Evolutionary conservation across 2,888 invertebrate species (phyloP), one percentile per base, ranked within the genome.

Genomic region (Ganaspis brasiliensis): DNA sequence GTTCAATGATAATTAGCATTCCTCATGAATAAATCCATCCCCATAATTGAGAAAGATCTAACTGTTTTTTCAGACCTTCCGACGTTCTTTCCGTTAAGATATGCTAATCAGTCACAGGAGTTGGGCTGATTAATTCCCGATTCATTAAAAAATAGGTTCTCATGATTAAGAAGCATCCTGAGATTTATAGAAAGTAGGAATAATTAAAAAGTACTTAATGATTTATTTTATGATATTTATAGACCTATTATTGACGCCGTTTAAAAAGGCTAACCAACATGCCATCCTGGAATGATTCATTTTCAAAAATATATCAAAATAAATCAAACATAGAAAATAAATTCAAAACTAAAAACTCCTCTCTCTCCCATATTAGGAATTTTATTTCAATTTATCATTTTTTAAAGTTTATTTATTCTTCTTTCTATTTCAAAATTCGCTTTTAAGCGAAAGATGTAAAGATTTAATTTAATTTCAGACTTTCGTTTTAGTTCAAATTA

Each of bases 1-100:
- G 19, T 52, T 52, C 52, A 52, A 52, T 52, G 52, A 52, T 52
- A 52, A 52, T 52, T 52, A 52, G 52, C 52, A 52, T 52, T 52
- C 19, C 52, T 52, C 52, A 52, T 52, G 52, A 52, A 52, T 52
- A 52, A 19, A 52, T 52, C 8, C 19, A 52, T n/a, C n/a, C 19
- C 49, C n/a, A 49, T 52, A 52, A 52, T 52, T 52, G 52, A 19
- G 52, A 52, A 52, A 52, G 52, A 52, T 52, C 52, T 52, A 52
- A 52, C 52, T 52, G 52, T 52, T 52, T 19, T 19, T 52, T 52
- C 19, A 8, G 9, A 1, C 49, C 16, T 52, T 52, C 19, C 52
- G 52, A 6, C 19, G 52, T 52, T 19, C 19, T 52, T 19, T 52
- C 19, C 19, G 16, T 19, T 14, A 14, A 49, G 49, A 52, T 52